Base-by-base conservation (phyloP, 2,797 vertebrate species). In the Paguma larvata region DNA sequence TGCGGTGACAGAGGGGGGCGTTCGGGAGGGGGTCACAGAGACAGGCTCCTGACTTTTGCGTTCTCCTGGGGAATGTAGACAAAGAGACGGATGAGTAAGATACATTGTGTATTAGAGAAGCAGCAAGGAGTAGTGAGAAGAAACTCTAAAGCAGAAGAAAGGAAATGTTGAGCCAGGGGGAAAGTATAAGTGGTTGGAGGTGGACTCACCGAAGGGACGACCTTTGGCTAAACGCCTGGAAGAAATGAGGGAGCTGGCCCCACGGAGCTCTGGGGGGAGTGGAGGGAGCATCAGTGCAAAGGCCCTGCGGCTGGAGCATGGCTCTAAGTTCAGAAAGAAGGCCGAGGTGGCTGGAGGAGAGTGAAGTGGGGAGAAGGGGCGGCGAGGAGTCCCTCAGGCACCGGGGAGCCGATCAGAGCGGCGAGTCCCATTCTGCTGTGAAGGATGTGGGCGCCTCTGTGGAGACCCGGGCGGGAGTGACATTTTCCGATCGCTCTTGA, bases 91-190 rank as follows among this genome's bases (percentile, higher is more conserved):
- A 34, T 34, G 32, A 46, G 15, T n/a, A 46, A 6, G 18, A 5
- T 9, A 9, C 0, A 0, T 2, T 0, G 14, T 32, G 2, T 32
- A 23, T 2, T 56, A 34, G 18, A 16, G n/a, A 67, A 27, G 56
- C 0, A 30, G 10, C 25, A 30, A 56, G 2, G 38, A 32, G 34
- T 3, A 32, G 34, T 27, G 14, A 53, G 67, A 41, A 56, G 67
- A 56, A 5, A 72, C 8, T 46, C 6, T 4, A 23, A 13, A 44
- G 25, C 34, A 14, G 38, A 16, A 6, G 30, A 83, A 34, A 83
- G 32, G 53, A 48, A 38, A 15, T 30, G 4, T 9, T 19, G 23
- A 23, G 16, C 7, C 44, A 12, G 13, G 3, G 38, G 38, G 68
- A 32, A 82, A 48, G 5, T 6, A 27, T 2, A 16, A 10, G 30